Evolutionary conservation across 2,113 vertebrate species (phyloP).

Genomic region (Solea solea): DNA sequence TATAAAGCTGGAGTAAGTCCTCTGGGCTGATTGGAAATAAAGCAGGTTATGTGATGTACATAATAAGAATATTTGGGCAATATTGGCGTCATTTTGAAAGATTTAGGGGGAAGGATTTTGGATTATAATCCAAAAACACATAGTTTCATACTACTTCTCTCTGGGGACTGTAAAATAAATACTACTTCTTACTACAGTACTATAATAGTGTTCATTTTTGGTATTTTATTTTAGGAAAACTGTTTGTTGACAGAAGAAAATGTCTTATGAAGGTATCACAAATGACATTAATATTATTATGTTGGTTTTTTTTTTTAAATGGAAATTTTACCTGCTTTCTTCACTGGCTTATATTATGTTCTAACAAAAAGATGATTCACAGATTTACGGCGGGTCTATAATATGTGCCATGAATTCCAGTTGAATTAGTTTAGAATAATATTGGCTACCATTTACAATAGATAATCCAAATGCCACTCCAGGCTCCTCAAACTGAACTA

Average conservation of each 20-base stretch:
- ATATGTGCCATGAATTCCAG: conserved; percentile 38
- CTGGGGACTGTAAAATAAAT: conserved; percentile 5
- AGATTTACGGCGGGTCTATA: conserved; percentile 52
- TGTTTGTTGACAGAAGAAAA: neutral
- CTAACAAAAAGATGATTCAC: conserved; percentile 56
- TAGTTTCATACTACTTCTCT: conserved; percentile 27
- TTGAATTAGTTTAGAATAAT: conserved; percentile 69
- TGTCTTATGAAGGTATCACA: neutral
- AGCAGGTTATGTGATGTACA: conserved; percentile 68
- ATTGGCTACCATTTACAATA: conserved; percentile 62
- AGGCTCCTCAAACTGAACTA: conserved; percentile 67
- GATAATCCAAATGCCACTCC: conserved; percentile 66
- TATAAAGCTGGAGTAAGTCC: conserved; percentile 69
- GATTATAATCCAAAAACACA: conserved; percentile 23
- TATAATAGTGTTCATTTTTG: neutral
- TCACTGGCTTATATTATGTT: conserved; percentile 50
- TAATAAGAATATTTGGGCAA: conserved; percentile 74
- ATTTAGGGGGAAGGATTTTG: conserved; percentile 36
- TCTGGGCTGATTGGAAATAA: conserved; percentile 75
- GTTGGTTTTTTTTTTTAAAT: neutral
- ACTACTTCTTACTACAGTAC: neutral
- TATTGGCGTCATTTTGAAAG: conserved; percentile 77
- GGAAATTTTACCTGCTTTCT: conserved; percentile 28
- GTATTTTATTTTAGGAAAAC: neutral
- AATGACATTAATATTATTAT: neutral